Evolutionary conservation across 2,113 vertebrate species (phyloP).

Genomic region (Amphiprion percula): DNA sequence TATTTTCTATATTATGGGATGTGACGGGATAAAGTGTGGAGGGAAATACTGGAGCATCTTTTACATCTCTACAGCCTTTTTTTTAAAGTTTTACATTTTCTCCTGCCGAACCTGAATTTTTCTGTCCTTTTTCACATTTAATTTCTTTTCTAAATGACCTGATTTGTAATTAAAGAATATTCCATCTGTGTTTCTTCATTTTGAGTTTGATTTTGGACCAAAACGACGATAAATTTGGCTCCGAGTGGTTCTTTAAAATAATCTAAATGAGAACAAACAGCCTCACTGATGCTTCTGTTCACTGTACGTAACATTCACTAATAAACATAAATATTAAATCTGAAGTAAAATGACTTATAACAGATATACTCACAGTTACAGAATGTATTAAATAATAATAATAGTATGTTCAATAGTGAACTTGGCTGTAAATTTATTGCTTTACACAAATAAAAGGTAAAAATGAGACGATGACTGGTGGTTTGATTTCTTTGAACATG

Average conservation of each 20-base stretch:
- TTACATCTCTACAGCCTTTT: conserved; percentile 8
- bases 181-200: conserved; percentile 30
- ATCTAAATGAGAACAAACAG: conserved; percentile 31
- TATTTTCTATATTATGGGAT: conserved; percentile 16
- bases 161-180: conserved; percentile 19
- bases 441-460: conserved; percentile 66
- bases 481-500: not conserved
- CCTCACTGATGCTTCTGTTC: conserved; percentile 1
- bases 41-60: conserved; percentile 15
- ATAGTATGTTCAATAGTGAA: not conserved
- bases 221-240: not conserved
- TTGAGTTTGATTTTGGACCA: conserved; percentile 24
- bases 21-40: not conserved
- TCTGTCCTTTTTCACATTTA: not conserved
- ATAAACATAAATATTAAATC: not conserved
- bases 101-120: conserved; percentile 30
- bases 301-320: conserved; percentile 21
- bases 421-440: conserved; percentile 60
- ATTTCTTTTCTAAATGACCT: not conserved
- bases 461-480: not conserved
- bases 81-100: not conserved
- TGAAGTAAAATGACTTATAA: too few relatives aligned
- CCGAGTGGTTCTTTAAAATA: conserved; percentile 2
- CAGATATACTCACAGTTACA: not conserved
- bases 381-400: not conserved